These are phyloP conservation scores for Achatina immaculata DNA, from an alignment of 1,140 invertebrate species.

Conservation along the genomic window DNA sequence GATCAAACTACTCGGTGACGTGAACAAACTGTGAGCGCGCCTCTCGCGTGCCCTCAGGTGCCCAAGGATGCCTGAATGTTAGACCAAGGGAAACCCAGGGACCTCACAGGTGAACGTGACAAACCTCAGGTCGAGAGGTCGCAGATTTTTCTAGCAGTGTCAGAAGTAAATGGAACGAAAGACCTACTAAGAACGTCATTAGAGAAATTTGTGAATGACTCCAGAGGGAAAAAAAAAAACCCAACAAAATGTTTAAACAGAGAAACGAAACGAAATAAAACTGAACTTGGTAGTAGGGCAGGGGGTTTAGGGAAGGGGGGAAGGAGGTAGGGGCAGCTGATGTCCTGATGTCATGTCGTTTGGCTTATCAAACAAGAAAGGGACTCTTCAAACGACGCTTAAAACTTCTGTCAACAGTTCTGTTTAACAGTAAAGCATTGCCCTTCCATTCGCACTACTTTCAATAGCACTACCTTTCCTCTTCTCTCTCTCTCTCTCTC, in stretches of 20 bases:
- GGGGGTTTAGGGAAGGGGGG: not conserved
- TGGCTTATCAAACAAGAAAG: not conserved
- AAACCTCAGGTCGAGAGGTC: not conserved
- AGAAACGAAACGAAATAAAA: too few species aligned
- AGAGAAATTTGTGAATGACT: not conserved
- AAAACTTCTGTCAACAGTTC: not conserved
- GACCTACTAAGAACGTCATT: not conserved
- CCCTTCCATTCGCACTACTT: too few species aligned
- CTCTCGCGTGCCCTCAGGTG: not conserved
- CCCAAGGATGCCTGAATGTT: not conserved
- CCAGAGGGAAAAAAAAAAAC: not conserved
- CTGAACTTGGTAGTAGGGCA: too few species aligned
- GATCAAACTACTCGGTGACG: not conserved
- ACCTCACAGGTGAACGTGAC: slow-evolving; percentile 19
- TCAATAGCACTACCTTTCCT: too few species aligned
- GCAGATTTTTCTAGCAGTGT: not conserved
- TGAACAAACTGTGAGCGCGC: slow-evolving; percentile 18
- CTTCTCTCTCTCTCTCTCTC: too few species aligned
- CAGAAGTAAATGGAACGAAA: not conserved
- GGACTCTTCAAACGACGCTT: not conserved
- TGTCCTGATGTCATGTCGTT: not conserved
- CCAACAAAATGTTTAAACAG: not conserved
- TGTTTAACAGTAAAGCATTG: not conserved
- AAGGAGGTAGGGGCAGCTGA: not conserved
- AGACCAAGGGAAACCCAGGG: not conserved